phyloP scores from a whole-genome alignment of 2,797 vertebrate genomes.

The Enteromius paludinosus region DNA sequence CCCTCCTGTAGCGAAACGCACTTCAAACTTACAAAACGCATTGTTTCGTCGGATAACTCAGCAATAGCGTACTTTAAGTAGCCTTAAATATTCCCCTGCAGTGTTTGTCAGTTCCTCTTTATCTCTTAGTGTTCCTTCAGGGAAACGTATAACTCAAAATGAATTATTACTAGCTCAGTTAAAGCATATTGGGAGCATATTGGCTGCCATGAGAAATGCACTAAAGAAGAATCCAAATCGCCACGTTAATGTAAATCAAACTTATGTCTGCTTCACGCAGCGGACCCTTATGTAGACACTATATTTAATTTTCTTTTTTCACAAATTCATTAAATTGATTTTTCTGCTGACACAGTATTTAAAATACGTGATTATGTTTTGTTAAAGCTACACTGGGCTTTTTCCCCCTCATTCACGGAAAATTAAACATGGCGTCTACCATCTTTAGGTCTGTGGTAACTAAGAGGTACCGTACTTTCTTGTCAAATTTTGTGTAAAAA shows the following conservation, averaged over 20 bases:
- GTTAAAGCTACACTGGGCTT: neutral
- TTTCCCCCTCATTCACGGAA: neutral
- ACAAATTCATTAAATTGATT: neutral
- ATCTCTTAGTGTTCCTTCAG: slow-evolving; percentile 57
- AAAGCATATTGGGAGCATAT: neutral
- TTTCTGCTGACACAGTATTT: too few species aligned
- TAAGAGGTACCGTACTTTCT: slow-evolving; percentile 73
- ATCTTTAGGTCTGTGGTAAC: slow-evolving; percentile 54
- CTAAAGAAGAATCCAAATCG: slow-evolving; percentile 60
- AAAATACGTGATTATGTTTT: neutral
- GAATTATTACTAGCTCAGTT: neutral
- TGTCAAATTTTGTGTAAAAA: slow-evolving; percentile 72
- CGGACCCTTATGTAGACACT: neutral
- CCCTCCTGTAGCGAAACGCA: neutral
- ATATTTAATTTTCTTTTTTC: neutral
- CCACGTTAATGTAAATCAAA: slow-evolving; percentile 64
- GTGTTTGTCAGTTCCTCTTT: neutral
- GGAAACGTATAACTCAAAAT: neutral
- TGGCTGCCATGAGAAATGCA: slow-evolving; percentile 60
- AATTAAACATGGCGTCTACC: neutral
- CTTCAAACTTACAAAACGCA: neutral
- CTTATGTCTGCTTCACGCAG: neutral
- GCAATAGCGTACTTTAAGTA: neutral
- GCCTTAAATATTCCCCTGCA: neutral
- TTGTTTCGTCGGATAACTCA: neutral